These are phyloP conservation scores for Odontophorus gujanensis DNA, from an alignment of 2,113 vertebrate genomes.

Conservation along the genomic window DNA sequence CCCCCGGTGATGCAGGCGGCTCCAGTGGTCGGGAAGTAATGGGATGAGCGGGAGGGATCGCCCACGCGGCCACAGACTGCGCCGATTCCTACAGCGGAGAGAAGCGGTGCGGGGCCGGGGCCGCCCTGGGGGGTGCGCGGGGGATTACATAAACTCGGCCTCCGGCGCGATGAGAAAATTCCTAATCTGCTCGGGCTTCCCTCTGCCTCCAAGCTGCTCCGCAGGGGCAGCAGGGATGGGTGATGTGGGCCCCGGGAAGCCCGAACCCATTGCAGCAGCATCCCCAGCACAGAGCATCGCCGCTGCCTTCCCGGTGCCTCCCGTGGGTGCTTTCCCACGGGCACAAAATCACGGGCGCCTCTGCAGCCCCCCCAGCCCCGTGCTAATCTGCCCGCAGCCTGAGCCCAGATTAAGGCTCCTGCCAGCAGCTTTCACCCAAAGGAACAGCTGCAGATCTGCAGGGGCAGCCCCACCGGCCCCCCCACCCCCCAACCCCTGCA, in stretches of 20 bases:
- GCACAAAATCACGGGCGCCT: neutral
- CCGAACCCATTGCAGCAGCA: neutral
- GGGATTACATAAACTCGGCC: neutral
- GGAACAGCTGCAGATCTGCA: neutral
- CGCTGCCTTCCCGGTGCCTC: neutral
- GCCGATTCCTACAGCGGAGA: neutral
- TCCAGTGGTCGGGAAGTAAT: neutral
- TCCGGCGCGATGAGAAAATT: neutral
- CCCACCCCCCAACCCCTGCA: too few species aligned
- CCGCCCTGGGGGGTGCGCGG: neutral
- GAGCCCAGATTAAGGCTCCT: neutral
- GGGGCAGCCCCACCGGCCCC: too few species aligned
- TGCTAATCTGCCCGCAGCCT: neutral
- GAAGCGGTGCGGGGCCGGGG: neutral
- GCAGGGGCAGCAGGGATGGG: neutral
- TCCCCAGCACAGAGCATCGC: neutral
- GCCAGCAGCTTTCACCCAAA: neutral
- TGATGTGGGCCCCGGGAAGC: neutral
- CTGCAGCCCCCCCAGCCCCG: neutral
- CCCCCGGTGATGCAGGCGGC: neutral
- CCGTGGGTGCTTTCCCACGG: neutral
- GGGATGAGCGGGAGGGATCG: neutral
- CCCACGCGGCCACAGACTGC: too few species aligned
- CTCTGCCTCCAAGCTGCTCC: constrained; percentile 40
- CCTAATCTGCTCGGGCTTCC: constrained; percentile 16